phyloP scores from a whole-genome alignment of 1,140 invertebrate species.

The Aphelenchoides besseyi region DNA sequence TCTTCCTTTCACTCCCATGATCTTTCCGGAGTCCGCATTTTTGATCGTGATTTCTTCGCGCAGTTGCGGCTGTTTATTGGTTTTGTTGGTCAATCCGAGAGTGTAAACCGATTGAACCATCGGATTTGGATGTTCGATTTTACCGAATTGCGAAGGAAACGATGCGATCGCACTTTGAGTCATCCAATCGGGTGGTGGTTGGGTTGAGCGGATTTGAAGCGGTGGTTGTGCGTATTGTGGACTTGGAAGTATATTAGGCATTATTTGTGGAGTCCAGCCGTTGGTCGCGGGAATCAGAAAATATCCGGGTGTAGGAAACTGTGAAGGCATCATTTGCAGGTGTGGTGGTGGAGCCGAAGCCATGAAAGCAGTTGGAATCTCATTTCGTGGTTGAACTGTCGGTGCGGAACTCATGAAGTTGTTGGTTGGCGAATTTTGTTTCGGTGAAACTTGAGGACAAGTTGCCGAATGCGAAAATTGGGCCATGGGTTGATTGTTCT shows the following conservation, averaged over 20 bases:
- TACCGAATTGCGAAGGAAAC: slow-evolving; percentile 20
- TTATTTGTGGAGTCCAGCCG: slow-evolving; percentile 24
- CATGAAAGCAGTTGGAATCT: not conserved
- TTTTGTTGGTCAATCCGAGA: slow-evolving; percentile 7
- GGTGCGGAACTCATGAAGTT: not conserved
- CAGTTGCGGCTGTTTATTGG: slow-evolving; percentile 34
- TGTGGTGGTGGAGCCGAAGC: not conserved
- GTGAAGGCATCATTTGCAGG: not conserved
- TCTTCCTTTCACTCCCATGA: slow-evolving; percentile 95
- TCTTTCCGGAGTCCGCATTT: slow-evolving; percentile 49
- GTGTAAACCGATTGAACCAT: not conserved
- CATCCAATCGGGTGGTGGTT: slow-evolving; percentile 32
- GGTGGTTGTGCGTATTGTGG: slow-evolving; percentile 1
- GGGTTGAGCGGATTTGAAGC: slow-evolving; percentile 17
- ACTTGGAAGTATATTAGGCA: not conserved
- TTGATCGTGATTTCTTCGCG: slow-evolving; percentile 48
- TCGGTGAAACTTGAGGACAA: too few species aligned
- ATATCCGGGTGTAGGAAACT: slow-evolving; percentile 31
- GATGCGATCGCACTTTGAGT: slow-evolving; percentile 20
- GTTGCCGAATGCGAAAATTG: too few species aligned
- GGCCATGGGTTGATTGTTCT: too few species aligned
- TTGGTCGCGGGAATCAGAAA: slow-evolving; percentile 47
- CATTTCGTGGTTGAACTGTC: too few species aligned
- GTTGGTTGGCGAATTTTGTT: too few species aligned
- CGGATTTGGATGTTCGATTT: not conserved